phyloP scores from a whole-genome alignment of 1,140 invertebrate genomes.

The Lepidostoma basale region DNA sequence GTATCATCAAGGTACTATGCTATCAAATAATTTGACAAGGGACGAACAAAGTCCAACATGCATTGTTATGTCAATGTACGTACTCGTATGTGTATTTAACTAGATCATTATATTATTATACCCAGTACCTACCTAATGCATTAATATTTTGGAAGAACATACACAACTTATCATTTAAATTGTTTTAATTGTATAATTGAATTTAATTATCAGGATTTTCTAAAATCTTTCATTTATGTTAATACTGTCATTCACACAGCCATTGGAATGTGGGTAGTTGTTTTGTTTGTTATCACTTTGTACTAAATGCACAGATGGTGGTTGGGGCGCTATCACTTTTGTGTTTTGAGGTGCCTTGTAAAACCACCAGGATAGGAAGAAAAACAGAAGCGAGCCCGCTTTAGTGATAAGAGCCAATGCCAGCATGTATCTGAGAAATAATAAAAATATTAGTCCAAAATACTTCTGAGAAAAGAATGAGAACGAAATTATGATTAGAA shows the following conservation, averaged over 20 bases:
- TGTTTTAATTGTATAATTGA: neutral
- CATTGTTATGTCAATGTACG: too few species aligned
- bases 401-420: conserved; percentile 69
- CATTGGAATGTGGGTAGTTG: conserved; percentile 39
- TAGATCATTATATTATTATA: too few species aligned
- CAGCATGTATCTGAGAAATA: conserved; percentile 67
- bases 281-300: conserved; percentile 40
- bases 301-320: conserved; percentile 47
- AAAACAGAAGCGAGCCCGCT: conserved; percentile 68
- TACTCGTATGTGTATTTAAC: too few species aligned
- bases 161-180: neutral
- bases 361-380: conserved; percentile 73
- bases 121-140: too few species aligned
- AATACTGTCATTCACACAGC: conserved; percentile 38
- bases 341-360: conserved; percentile 65
- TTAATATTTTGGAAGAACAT: conserved; percentile 7
- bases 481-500: conserved; percentile 2
- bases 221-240: conserved; percentile 44
- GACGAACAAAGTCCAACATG: too few species aligned
- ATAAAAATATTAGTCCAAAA: neutral
- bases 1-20: too few species aligned
- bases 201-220: neutral
- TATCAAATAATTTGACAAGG: too few species aligned
- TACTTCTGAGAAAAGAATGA: neutral
- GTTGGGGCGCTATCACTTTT: conserved; percentile 51